Percentiles rank a stretch among this genome's conserved stretches.
Evolutionary conservation across 2,797 vertebrate species (phyloP).

Genomic region (Myioborus miniatus): DNA sequence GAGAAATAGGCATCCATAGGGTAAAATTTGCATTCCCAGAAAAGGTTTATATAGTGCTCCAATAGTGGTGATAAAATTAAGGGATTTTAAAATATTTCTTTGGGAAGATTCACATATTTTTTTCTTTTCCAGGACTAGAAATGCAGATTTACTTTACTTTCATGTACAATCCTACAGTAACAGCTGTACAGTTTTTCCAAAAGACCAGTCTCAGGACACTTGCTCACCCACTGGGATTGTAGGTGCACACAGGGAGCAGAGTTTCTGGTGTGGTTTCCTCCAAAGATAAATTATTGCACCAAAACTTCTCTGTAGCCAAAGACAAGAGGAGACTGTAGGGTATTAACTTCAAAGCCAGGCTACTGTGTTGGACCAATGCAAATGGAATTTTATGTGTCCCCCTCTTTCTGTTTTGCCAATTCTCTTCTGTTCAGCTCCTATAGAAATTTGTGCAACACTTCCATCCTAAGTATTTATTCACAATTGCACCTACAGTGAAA

Average conservation of each 20-base stretch:
- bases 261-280: background rate
- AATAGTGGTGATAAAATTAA: background rate
- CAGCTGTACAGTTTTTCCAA: background rate
- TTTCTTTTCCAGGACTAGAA: background rate
- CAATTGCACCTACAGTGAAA: background rate
- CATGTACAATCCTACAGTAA: fast-evolving
- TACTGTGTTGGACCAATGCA: background rate
- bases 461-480: background rate
- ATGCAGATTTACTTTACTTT: background rate
- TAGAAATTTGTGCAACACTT: background rate
- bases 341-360: background rate
- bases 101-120: background rate
- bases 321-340: fast-evolving
- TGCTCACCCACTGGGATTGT: background rate
- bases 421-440: background rate
- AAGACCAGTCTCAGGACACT: background rate
- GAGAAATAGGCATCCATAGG: background rate
- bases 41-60: background rate
- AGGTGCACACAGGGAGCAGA: background rate
- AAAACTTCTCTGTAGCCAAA: background rate
- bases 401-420: background rate
- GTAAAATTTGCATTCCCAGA: background rate
- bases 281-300: background rate
- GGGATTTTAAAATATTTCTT: background rate
- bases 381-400: background rate